Evolutionary conservation across 2,888 invertebrate species (phyloP).

Genomic region (Bembecia ichneumoniformis): DNA sequence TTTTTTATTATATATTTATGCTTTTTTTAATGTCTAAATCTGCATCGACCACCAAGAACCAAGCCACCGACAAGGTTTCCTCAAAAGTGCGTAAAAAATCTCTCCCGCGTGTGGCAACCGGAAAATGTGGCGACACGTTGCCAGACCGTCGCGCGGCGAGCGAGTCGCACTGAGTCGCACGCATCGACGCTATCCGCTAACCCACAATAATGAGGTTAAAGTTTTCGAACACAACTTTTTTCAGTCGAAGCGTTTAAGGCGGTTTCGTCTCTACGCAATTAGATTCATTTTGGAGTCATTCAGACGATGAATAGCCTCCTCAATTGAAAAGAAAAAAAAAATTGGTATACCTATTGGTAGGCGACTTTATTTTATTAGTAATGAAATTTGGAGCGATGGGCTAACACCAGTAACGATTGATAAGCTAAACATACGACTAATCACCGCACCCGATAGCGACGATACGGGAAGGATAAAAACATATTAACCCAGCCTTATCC

Average conservation of each 20-base stretch:
- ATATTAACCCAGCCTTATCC: too few species aligned
- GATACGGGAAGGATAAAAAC: too few species aligned
- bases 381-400: too few species aligned
- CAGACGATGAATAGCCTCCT: background rate
- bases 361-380: too few species aligned
- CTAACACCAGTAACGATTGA: too few species aligned
- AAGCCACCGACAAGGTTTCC: conserved; percentile 17
- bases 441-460: too few species aligned
- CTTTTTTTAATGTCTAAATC: too few species aligned
- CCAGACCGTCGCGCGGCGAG: conserved; percentile 24
- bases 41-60: too few species aligned
- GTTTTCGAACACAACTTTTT: conserved; percentile 43
- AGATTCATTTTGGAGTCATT: background rate
- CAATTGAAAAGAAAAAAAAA: too few species aligned
- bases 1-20: too few species aligned
- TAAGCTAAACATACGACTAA: too few species aligned
- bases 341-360: too few species aligned
- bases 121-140: conserved; percentile 49
- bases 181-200: conserved; percentile 23
- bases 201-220: conserved; percentile 65
- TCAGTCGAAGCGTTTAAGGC: background rate
- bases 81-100: conserved; percentile 29
- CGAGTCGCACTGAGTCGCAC: conserved; percentile 30
- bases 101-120: conserved; percentile 31
- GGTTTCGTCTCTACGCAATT: background rate